Conservation (phyloP, 2,113 vertebrate genomes). For the Arizona elegans region DNA sequence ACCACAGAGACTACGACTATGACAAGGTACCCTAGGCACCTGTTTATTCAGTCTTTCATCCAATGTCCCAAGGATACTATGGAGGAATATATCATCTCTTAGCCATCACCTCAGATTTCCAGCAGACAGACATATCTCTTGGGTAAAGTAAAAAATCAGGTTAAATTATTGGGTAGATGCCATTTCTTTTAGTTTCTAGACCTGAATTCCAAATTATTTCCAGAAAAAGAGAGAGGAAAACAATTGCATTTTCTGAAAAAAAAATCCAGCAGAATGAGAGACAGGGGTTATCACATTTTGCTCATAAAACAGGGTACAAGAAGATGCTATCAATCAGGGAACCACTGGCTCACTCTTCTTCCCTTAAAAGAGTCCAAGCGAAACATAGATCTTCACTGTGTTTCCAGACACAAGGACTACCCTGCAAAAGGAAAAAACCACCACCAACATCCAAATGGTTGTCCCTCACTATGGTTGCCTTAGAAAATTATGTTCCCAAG, state of each 20-base stretch:
- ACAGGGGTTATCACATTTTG: background rate
- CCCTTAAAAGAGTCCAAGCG: background rate
- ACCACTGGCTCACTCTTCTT: rapidly evolving
- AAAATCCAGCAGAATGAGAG: background rate
- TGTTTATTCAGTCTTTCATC: background rate
- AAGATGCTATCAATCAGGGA: background rate
- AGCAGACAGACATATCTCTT: background rate
- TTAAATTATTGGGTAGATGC: background rate
- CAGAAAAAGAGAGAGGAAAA: background rate
- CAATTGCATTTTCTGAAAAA: conserved; percentile 1
- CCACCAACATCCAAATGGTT: background rate
- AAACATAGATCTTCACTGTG: rapidly evolving
- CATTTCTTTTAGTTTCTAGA: background rate
- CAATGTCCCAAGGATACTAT: background rate
- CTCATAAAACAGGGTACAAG: rapidly evolving
- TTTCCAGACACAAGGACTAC: background rate
- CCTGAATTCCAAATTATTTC: background rate
- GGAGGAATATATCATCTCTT: background rate
- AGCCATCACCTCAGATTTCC: background rate
- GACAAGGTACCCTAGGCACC: background rate
- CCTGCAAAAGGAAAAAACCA: background rate
- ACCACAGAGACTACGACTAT: background rate
- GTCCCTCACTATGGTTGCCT: background rate
- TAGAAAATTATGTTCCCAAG: background rate
- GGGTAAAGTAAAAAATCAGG: background rate